Percentiles rank a stretch among this genome's conserved stretches.
Evolutionary conservation across 1,140 invertebrate genomes (phyloP).

Genomic region (Drosophila pachea): DNA sequence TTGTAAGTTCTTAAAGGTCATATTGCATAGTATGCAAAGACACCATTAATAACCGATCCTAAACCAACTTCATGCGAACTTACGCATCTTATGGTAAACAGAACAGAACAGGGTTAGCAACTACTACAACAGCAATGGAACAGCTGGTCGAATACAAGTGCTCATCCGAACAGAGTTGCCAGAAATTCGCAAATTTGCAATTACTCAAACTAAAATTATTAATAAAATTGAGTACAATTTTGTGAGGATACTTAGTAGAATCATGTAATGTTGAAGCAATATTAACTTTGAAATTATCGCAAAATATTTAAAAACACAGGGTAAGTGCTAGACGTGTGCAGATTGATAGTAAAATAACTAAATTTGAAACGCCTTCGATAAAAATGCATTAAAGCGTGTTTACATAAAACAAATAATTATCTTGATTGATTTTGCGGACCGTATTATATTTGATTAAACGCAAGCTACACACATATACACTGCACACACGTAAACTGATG

Average conservation of each 20-base stretch:
- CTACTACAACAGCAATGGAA: conserved; percentile 15
- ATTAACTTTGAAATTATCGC: no score
- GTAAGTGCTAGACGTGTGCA: background rate
- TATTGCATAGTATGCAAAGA: no score
- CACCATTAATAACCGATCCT: no score
- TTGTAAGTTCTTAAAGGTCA: no score
- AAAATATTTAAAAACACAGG: no score
- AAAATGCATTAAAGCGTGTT: conserved; percentile 36
- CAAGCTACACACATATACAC: conserved; percentile 38
- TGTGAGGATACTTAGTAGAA: background rate
- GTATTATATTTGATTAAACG: conserved; percentile 55
- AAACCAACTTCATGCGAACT: background rate
- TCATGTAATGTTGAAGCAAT: background rate
- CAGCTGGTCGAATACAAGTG: conserved; percentile 35
- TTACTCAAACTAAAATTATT: conserved; percentile 3
- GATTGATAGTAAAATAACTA: conserved; percentile 22
- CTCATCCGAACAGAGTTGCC: conserved; percentile 23
- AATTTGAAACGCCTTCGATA: conserved; percentile 38
- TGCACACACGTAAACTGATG: conserved; percentile 3
- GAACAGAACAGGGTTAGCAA: background rate
- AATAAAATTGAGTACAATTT: conserved; percentile 13
- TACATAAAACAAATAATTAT: conserved; percentile 41
- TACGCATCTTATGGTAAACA: conserved; percentile 4
- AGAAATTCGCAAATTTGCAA: background rate
- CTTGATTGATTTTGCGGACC: conserved; percentile 54